phyloP scores from a whole-genome alignment of 2,113 vertebrate genomes.

The Colistium nudipinnis region DNA sequence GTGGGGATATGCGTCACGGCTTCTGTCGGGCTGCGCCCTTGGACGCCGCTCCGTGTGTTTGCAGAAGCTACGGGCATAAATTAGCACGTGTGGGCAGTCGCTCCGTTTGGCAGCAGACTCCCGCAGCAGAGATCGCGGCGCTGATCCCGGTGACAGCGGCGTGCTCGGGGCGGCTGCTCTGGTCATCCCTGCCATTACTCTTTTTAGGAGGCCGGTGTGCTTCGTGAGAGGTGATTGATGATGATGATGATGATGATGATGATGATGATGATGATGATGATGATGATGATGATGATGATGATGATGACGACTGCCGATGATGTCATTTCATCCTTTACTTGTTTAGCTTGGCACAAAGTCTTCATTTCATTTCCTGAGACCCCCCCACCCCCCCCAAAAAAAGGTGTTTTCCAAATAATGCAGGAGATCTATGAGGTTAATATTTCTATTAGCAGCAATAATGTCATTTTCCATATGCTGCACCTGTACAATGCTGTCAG shows the following conservation, averaged over 20 bases:
- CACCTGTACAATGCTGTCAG: not conserved
- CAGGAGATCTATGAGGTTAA: not conserved
- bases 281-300: too few species aligned
- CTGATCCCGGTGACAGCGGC: constrained; percentile 31
- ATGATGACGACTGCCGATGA: too few species aligned
- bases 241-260: not conserved
- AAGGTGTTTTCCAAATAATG: not conserved
- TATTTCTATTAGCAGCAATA: not conserved
- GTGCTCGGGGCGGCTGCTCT: constrained; percentile 3
- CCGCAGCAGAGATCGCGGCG: constrained; percentile 37
- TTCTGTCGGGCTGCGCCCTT: constrained; percentile 80
- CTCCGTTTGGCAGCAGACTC: constrained; percentile 54
- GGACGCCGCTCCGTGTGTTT: constrained; percentile 72
- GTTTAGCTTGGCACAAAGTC: too few species aligned
- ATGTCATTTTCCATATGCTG: not conserved
- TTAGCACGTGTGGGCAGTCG: constrained; percentile 80
- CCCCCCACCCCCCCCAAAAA: too few species aligned
- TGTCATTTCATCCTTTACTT: too few species aligned
- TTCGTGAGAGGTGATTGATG: not conserved
- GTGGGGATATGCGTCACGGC: constrained; percentile 84
- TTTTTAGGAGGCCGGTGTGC: not conserved
- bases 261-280: too few species aligned
- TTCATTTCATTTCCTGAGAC: too few species aligned
- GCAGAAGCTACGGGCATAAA: constrained; percentile 80
- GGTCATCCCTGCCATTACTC: constrained; percentile 1